Percentiles rank a stretch among this genome's conserved stretches.
Evolutionary conservation across 2,888 invertebrate species (phyloP).

Genomic region (Azorinus chamasolen): DNA sequence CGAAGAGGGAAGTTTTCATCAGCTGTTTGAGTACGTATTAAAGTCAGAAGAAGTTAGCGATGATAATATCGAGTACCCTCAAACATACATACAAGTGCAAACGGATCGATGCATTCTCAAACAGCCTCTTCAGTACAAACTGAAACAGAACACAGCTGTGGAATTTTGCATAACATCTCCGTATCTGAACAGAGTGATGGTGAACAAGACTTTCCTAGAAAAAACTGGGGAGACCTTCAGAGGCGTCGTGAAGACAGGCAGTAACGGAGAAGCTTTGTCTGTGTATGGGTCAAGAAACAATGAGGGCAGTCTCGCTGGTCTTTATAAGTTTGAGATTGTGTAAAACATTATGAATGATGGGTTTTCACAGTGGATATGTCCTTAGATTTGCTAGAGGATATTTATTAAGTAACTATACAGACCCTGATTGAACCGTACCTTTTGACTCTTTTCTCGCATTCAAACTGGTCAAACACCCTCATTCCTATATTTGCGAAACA

Average conservation of each 20-base stretch:
- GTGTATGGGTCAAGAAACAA: conserved; percentile 33
- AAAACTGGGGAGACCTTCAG: conserved; percentile 20
- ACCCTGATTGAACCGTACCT: too few relatives aligned
- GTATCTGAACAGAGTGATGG: conserved; percentile 24
- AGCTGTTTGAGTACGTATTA: conserved; percentile 33
- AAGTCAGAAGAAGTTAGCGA: conserved; percentile 28
- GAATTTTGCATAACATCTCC: conserved; percentile 29
- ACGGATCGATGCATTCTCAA: conserved; percentile 26
- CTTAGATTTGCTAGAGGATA: too few relatives aligned
- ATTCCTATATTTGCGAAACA: too few relatives aligned
- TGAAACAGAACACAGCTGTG: conserved; percentile 20
- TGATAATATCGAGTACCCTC: conserved; percentile 31
- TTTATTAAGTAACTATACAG: too few relatives aligned
- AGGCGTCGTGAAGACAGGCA: conserved; percentile 15
- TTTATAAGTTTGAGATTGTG: conserved; percentile 19
- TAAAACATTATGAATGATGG: too few relatives aligned
- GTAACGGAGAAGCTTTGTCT: conserved; percentile 6
- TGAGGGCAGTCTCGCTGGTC: conserved; percentile 3
- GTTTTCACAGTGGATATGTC: too few relatives aligned
- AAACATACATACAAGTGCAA: conserved; percentile 6
- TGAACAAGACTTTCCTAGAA: conserved; percentile 13
- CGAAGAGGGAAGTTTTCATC: conserved; percentile 8
- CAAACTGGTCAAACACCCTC: too few relatives aligned
- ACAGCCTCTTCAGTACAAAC: conserved; percentile 25
- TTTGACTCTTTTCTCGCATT: too few relatives aligned